A percentile compares a stretch with the other conserved stretches of the same genome.
Conservation (phyloP, 1,140 invertebrate genomes). For the Holotrichia oblita region DNA sequence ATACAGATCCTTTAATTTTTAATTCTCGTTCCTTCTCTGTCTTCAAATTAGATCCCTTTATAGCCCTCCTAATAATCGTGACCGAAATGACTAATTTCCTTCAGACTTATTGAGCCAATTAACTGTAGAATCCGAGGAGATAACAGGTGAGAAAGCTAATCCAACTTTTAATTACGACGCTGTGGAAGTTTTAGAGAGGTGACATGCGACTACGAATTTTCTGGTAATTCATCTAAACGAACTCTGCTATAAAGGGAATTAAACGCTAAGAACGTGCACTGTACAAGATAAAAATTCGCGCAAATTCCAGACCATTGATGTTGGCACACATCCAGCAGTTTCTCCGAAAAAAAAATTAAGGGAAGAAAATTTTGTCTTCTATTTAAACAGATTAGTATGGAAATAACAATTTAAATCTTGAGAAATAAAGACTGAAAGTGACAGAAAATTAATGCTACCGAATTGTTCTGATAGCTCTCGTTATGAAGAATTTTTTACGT, state of each 20-base stretch:
- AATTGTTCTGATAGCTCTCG: too few relatives aligned
- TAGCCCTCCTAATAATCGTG: not conserved
- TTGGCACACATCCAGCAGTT: not conserved
- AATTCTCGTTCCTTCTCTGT: not conserved
- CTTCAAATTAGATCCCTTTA: not conserved
- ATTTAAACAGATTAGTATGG: too few relatives aligned
- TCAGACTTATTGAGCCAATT: not conserved
- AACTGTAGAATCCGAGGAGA: not conserved
- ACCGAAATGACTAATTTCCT: not conserved
- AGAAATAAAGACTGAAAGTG: too few relatives aligned
- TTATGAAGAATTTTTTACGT: too few relatives aligned
- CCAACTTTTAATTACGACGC: not conserved
- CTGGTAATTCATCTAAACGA: not conserved
- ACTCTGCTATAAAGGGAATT: not conserved
- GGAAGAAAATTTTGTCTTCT: too few relatives aligned
- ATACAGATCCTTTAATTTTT: not conserved
- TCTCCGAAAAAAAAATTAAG: too few relatives aligned
- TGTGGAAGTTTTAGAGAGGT: not conserved
- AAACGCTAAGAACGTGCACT: not conserved
- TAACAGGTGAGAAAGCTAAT: not conserved
- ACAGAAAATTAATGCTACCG: too few relatives aligned
- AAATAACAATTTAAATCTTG: too few relatives aligned
- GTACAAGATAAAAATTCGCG: not conserved
- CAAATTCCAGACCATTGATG: not conserved
- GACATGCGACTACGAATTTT: not conserved